Base-by-base conservation (phyloP, 2,888 invertebrate genomes). In the Platycnemis pennipes region DNA sequence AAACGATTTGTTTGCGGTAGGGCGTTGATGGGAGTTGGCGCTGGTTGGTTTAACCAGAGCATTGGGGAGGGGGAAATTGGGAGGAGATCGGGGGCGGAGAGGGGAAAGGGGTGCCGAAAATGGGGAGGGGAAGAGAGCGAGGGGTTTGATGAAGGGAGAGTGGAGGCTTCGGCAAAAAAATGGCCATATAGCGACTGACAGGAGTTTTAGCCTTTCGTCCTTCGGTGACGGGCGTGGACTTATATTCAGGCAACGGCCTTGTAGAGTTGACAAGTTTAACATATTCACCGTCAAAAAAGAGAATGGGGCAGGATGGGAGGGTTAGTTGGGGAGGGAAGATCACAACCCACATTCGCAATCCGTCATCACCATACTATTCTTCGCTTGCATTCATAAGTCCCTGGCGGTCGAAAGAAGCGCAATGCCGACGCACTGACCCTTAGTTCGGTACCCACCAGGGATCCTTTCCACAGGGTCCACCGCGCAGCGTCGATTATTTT, bases 191-290 rank as follows among this genome's bases (percentile, higher is more conserved):
- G 45, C 44, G 46, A 46, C 44, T 45, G 87, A 45, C 45, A 87
- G 44, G 26, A 87, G 44, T 56, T 56, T 89, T 53, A 56, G 89
- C 42, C 56, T 31, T 42, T 63, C 89, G 89, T 37, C 89, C 89
- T 89, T 89, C 89, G 56, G 56, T 56, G 89, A 42, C 89, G 89
- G 89, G 89, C 89, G 89, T 89, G 89, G 89, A 89, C 89, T 49
- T 16, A 87, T 53, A 42, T 26, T 42, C 22, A 49, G 88, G 56
- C 89, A 42, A 56, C 42, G 89, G 56, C 89, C 89, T 89, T 89
- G 89, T 56, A 56, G 89, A 89, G 89, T 89, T 89, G 89, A 89
- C 89, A 89, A 89, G 53, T 89, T 89, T 89, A 89, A 56, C 89
- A 89, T 89, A 89, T 89, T 89, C 89, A 42, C 89, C 16, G 89